phyloP scores from a whole-genome alignment of 2,888 invertebrate genomes.

The Tetranychus piercei region DNA sequence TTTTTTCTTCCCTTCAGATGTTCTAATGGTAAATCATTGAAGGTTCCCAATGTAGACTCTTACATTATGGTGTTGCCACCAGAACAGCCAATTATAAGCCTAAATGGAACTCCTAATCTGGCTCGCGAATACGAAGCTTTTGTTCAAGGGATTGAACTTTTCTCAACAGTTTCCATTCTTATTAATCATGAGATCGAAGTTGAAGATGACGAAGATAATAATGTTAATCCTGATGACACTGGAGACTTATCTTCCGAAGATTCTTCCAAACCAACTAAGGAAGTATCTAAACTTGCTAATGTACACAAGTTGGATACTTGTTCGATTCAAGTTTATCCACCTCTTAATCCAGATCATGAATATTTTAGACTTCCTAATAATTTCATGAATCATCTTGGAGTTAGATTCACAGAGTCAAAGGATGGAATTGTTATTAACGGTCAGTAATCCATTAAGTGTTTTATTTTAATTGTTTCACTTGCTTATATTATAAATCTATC shows the following conservation, averaged over 20 bases:
- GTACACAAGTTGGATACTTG: slow-evolving; percentile 68
- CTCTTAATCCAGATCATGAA: slow-evolving; percentile 86
- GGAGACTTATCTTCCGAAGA: slow-evolving; percentile 6
- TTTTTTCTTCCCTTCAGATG: slow-evolving; percentile 38
- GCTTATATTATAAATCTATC: not conserved
- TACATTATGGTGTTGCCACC: slow-evolving; percentile 72
- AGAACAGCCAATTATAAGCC: slow-evolving; percentile 60
- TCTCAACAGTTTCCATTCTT: slow-evolving; percentile 59
- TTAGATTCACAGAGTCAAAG: slow-evolving; percentile 67
- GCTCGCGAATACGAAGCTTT: slow-evolving; percentile 70
- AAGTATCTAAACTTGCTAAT: slow-evolving; percentile 14
- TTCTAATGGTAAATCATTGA: slow-evolving; percentile 51
- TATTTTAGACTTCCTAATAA: slow-evolving; percentile 58
- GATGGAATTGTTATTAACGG: slow-evolving; percentile 60
- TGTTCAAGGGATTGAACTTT: slow-evolving; percentile 63
- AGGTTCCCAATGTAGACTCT: slow-evolving; percentile 56
- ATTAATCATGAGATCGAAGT: slow-evolving; percentile 23
- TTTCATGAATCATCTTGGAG: slow-evolving; percentile 52
- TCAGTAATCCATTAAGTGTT: slow-evolving; percentile 15
- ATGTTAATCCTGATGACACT: slow-evolving; percentile 17
- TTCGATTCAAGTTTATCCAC: slow-evolving; percentile 79
- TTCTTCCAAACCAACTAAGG: not conserved
- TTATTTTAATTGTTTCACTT: not conserved
- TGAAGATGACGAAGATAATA: slow-evolving; percentile 25
- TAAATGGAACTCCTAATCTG: slow-evolving; percentile 60